These are phyloP conservation scores for Diplodus puntazzo DNA, from an alignment of 2,797 vertebrate genomes.

Conservation along the genomic window DNA sequence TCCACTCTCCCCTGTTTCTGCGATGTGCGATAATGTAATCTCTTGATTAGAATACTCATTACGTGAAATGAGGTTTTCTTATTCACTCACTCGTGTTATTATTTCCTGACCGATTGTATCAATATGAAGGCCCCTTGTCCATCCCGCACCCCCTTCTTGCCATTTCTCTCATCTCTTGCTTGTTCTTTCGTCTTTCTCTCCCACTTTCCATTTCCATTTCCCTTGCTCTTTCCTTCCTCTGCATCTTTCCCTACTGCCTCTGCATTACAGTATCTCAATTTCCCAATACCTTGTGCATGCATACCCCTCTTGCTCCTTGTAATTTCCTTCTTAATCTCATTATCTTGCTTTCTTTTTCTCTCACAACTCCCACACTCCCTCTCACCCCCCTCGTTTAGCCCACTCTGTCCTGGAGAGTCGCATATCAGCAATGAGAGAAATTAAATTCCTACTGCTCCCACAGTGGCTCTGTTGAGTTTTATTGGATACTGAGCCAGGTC, in stretches of 20 bases:
- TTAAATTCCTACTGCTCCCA: conserved; percentile 70
- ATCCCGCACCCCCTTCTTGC: conserved; percentile 40
- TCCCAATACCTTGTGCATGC: conserved; percentile 67
- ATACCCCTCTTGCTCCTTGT: conserved; percentile 68
- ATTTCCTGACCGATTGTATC: conserved; percentile 80
- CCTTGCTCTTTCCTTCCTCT: conserved; percentile 49
- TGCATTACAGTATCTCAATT: conserved; percentile 65
- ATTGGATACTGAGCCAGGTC: conserved; percentile 59
- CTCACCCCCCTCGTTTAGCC: conserved; percentile 61
- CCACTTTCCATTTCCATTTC: conserved; percentile 64
- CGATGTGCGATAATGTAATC: conserved; percentile 82
- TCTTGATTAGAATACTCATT: conserved; percentile 87
- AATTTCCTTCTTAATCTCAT: conserved; percentile 84
- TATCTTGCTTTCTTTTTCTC: conserved; percentile 71
- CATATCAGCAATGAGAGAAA: conserved; percentile 73
- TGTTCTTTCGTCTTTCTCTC: conserved; percentile 52
- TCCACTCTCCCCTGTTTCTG: conserved; percentile 56
- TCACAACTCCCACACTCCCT: conserved; percentile 60
- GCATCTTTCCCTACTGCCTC: conserved; percentile 51
- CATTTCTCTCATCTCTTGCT: conserved; percentile 53
- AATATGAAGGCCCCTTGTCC: conserved; percentile 63
- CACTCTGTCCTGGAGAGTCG: conserved; percentile 64
- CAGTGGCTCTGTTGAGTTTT: conserved; percentile 61
- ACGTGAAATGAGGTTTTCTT: conserved; percentile 84
- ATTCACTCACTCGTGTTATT: conserved; percentile 83